phyloP scores from a whole-genome alignment of 1,140 invertebrate species.

The Branchinecta lynchi region DNA sequence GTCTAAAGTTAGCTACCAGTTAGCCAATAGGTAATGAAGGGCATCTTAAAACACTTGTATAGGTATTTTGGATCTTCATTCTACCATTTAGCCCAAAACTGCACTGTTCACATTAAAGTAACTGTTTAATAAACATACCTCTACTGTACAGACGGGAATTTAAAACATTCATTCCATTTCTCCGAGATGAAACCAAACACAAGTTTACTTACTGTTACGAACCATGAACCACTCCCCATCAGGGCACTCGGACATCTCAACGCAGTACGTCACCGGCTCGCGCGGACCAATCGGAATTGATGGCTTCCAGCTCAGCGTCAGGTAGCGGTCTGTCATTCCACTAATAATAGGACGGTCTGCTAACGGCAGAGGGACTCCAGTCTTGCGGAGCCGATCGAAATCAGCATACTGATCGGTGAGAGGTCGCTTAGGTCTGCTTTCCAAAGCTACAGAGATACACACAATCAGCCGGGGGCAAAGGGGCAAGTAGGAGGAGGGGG shows the following conservation, averaged over 20 bases:
- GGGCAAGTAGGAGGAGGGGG: too few species aligned
- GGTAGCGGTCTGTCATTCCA: slow-evolving; percentile 63
- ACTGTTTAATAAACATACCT: too few species aligned
- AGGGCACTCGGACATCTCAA: slow-evolving; percentile 76
- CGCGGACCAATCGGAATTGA: slow-evolving; percentile 62
- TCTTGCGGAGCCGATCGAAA: slow-evolving; percentile 62
- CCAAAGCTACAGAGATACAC: slow-evolving; percentile 39
- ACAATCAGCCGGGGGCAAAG: background rate
- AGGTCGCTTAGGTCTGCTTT: slow-evolving; percentile 48
- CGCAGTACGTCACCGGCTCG: slow-evolving; percentile 74
- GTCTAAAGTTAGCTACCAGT: too few species aligned
- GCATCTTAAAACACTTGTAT: too few species aligned
- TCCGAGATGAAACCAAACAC: background rate
- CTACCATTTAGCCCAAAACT: too few species aligned
- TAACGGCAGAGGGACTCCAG: slow-evolving; percentile 62
- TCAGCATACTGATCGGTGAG: slow-evolving; percentile 64
- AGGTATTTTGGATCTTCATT: too few species aligned
- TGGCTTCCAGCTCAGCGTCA: slow-evolving; percentile 79
- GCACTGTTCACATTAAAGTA: too few species aligned
- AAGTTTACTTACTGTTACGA: slow-evolving; percentile 43
- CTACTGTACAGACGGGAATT: background rate
- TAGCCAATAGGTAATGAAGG: too few species aligned
- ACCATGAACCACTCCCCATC: slow-evolving; percentile 74
- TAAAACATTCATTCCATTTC: background rate
- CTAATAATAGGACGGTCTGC: slow-evolving; percentile 74